phyloP scores from a whole-genome alignment of 2,113 vertebrate species.

The Falcunculus frontatus region DNA sequence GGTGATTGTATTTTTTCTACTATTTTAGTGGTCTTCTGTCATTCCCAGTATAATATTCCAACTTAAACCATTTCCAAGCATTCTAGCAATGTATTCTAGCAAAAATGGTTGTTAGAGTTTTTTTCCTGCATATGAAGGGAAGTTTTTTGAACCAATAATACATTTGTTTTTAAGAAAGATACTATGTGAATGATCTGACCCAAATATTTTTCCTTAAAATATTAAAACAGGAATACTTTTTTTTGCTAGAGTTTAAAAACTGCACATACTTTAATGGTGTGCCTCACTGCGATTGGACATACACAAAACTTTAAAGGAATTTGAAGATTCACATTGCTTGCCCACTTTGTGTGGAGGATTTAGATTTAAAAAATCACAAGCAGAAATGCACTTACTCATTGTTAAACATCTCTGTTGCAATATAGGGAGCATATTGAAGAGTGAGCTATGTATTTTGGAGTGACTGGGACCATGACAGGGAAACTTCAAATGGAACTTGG shows the following conservation, averaged over 20 bases:
- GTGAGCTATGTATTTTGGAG: constrained; percentile 52
- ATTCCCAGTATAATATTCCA: not conserved
- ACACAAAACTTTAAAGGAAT: not conserved
- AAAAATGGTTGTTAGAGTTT: not conserved
- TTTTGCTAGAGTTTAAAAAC: not conserved
- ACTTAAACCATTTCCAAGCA: not conserved
- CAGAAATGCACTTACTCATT: constrained; percentile 32
- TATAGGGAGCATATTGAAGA: constrained; percentile 31
- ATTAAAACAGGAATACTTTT: not conserved
- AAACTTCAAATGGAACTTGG: constrained; percentile 72
- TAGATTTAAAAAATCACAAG: constrained; percentile 35
- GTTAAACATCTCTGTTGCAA: constrained; percentile 27
- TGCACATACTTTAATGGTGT: not conserved
- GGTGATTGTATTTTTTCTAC: not conserved
- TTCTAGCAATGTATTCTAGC: not conserved
- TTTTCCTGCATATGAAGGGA: not conserved
- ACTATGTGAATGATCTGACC: not conserved
- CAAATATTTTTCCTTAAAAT: not conserved
- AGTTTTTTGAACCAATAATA: not conserved
- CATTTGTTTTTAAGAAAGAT: not conserved
- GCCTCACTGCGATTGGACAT: not conserved
- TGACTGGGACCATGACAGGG: constrained; percentile 31
- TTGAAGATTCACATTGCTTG: not conserved
- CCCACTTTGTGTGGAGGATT: not conserved
- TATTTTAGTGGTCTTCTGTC: not conserved